Evolutionary conservation across 2,797 vertebrate species (phyloP), one percentile per base, ranked within the genome.

Genomic region (Bradypodion ventrale): DNA sequence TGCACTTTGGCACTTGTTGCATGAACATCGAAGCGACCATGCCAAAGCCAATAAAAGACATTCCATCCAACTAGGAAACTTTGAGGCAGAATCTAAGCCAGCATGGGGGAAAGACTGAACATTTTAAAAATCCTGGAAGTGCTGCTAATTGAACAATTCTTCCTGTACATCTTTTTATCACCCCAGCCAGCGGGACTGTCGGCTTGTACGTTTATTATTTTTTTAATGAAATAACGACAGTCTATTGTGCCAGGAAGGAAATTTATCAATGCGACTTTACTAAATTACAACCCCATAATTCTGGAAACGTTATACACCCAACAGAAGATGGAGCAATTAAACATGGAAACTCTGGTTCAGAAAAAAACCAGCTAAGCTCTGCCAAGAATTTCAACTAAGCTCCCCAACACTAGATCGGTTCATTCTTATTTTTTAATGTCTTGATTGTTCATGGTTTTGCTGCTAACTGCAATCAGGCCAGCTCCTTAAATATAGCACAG

Each of bases 1-100:
- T n/a, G n/a, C n/a, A n/a, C n/a, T n/a, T n/a, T n/a, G n/a, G n/a
- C 75, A 77, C 86, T 90, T 83, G 83, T 85, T 87, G 80, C 73
- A 65, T 82, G 62, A 1, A 65, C 83, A 82, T 88, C 86, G 76
- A 86, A 88, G 84, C 83, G 88, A 66, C 9, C 82, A 68, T 72
- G 52, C 66, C 78, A 46, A 79, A 89, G 70, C 90, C 87, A 73
- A 88, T 86, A 80, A 87, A 86, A 83, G 80, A 87, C 0, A 0
- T 82, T 70, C 56, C 75, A 87, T 75, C 75, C 72, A 83, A 59
- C 46, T 29, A 89, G 89, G 84, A 56, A 93, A 92, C 85, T n/a
- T 44, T n/a, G 59, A 66, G 37, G 9, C 8, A 5, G 19, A 29
- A 1, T 19, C 4, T 9, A 15, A 13, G 59, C 8, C 25, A 29